Evolutionary conservation across 2,888 invertebrate genomes (phyloP), one percentile per base, ranked within the genome.

Genomic region (Ophraella communa): DNA sequence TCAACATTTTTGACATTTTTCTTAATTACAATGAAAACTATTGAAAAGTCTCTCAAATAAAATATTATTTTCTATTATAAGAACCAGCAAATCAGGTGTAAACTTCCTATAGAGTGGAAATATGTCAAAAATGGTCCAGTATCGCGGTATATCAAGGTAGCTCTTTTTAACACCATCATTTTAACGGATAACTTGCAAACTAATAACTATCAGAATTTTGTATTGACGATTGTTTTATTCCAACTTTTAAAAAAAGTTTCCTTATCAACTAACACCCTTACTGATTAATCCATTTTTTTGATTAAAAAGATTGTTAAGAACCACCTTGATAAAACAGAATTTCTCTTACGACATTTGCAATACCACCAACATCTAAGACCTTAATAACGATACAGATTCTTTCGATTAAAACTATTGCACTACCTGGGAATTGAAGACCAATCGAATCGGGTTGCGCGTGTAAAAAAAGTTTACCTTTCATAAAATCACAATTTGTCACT

Each of bases 381-480:
- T 30, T 56, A 45, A 49, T 27, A 51, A 47, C 47, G 58, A 64
- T 65, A 69, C 65, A 69, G 66, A 66, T 64, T 39, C 66, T 66
- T 66, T 66, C 54, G n/a, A 51, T 62, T 65, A 65, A 69, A 65
- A 67, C 65, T 58, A 70, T 70, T 70, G 70, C 70, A 70, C 70
- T 70, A 70, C 70, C 49, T 47, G 59, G 49, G 45, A 23, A 60
- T 60, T 11, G 27, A 44, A 59, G 60, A 60, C 60, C 60, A 60
- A 52, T 52, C 60, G 52, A 60, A 30, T 44, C 53, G 42, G 44
- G 45, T 24, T 56, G 21, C 21, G 10, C 21, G 39, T 11, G 11
- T 3, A 35, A 18, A 30, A 53, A 18, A 27, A 39, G 4, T 20
- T 52, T 17, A 30, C 17, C n/a, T 14, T 52, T 52, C 18, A 30